Conservation (phyloP, 53 echinoderm and acorn worm species). For the Actinopyga echinites region DNA sequence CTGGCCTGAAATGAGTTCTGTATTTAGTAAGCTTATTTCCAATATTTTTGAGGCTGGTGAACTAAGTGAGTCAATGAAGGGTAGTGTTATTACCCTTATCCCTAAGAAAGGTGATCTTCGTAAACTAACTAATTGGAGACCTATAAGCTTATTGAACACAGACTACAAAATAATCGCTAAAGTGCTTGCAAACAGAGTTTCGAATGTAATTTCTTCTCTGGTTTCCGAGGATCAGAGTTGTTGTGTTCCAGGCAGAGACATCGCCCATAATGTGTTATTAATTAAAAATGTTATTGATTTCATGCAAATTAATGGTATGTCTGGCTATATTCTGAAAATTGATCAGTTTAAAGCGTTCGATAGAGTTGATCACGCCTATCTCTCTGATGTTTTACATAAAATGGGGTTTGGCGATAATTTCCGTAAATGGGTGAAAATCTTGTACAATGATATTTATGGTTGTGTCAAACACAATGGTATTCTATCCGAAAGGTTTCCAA, state of each 20-base stretch:
- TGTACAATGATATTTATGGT: constrained; percentile 18
- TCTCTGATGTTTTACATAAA: not conserved
- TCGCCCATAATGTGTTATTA: constrained; percentile 14
- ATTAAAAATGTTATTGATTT: not conserved
- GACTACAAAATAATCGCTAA: constrained; percentile 45
- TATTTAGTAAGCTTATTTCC: not conserved
- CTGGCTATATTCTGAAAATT: not conserved
- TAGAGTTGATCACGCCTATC: not conserved
- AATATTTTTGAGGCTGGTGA: not conserved
- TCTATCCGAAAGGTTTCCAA: not conserved
- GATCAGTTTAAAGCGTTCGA: not conserved
- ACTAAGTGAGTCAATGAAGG: not conserved
- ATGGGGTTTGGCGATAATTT: constrained; percentile 23
- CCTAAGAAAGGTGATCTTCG: constrained; percentile 27
- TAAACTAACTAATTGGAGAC: too few species aligned
- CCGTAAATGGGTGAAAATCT: constrained; percentile 13
- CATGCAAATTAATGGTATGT: not conserved
- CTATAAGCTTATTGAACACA: too few species aligned
- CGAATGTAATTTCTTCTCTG: constrained; percentile 16
- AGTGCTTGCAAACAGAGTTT: not conserved
- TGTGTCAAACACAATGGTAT: constrained; percentile 8
- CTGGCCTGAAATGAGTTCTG: constrained; percentile 1
- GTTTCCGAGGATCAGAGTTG: constrained; percentile 33
- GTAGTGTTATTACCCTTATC: constrained; percentile 13
- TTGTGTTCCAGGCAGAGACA: constrained; percentile 39